phyloP scores from a whole-genome alignment of 2,797 vertebrate genomes.

The Distichodus sexfasciatus region DNA sequence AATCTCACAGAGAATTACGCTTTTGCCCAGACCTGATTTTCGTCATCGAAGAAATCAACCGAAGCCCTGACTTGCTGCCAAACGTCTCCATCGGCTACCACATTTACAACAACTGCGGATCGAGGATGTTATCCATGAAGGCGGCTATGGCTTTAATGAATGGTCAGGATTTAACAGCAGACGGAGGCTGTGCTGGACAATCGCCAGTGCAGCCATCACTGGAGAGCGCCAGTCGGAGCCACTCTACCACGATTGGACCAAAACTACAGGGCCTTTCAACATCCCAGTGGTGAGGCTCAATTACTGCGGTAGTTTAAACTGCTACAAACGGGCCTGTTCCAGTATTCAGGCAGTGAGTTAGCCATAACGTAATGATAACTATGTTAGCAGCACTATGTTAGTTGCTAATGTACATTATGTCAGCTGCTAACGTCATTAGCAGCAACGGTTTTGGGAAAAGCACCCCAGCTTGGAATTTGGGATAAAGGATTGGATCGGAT shows the following conservation, averaged over 20 bases:
- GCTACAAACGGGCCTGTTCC: too few relatives aligned
- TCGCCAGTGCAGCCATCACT: conserved; percentile 69
- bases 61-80: conserved; percentile 47
- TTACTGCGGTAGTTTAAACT: background rate
- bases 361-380: too few relatives aligned
- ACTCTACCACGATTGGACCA: conserved; percentile 68
- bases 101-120: conserved; percentile 53
- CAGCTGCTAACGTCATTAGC: too few relatives aligned
- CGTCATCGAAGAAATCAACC: conserved; percentile 56
- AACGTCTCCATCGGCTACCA: conserved; percentile 50
- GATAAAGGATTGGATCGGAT: too few relatives aligned
- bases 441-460: too few relatives aligned
- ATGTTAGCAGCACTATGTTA: too few relatives aligned
- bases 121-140: conserved; percentile 45
- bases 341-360: too few relatives aligned
- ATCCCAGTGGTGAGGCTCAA: conserved; percentile 69
- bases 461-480: too few relatives aligned
- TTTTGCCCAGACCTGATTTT: conserved; percentile 54
- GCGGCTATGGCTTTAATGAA: conserved; percentile 51
- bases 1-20: conserved; percentile 53
- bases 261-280: conserved; percentile 67
- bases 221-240: conserved; percentile 74
- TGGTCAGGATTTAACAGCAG: conserved; percentile 42
- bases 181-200: conserved; percentile 57
- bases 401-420: too few relatives aligned